Conservation (phyloP, 2,113 vertebrate genomes). For the Tor tambroides region DNA sequence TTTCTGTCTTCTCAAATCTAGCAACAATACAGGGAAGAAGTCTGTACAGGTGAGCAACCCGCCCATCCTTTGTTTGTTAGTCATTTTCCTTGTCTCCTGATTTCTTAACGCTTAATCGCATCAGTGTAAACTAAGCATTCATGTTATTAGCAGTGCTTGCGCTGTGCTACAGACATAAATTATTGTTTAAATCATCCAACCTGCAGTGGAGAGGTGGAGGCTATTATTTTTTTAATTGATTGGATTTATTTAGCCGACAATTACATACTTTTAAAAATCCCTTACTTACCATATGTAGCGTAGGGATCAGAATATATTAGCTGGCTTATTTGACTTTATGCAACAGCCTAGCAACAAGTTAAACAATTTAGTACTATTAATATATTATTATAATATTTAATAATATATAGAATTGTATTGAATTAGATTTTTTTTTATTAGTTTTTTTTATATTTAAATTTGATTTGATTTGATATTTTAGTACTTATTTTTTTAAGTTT, state of each 20-base stretch:
- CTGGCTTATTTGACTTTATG: too few species aligned
- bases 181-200: neutral
- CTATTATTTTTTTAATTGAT: neutral
- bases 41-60: constrained; percentile 82
- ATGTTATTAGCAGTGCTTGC: neutral
- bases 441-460: too few species aligned
- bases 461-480: too few species aligned
- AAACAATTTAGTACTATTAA: too few species aligned
- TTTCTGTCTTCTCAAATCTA: constrained; percentile 94
- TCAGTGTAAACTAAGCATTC: neutral
- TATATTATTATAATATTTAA: too few species aligned
- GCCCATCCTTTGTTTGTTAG: neutral
- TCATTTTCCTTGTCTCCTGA: neutral
- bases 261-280: neutral
- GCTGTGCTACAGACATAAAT: neutral
- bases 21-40: constrained; percentile 87
- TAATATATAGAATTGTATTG: too few species aligned
- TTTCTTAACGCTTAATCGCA: neutral
- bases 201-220: neutral
- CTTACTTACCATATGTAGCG: neutral
- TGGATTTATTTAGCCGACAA: neutral
- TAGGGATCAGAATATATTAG: too few species aligned
- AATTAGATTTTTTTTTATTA: too few species aligned
- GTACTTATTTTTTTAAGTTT: too few species aligned
- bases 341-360: too few species aligned